Evolutionary conservation across 2,888 invertebrate genomes (phyloP).

Genomic region (Lasioglossum oenotherae): DNA sequence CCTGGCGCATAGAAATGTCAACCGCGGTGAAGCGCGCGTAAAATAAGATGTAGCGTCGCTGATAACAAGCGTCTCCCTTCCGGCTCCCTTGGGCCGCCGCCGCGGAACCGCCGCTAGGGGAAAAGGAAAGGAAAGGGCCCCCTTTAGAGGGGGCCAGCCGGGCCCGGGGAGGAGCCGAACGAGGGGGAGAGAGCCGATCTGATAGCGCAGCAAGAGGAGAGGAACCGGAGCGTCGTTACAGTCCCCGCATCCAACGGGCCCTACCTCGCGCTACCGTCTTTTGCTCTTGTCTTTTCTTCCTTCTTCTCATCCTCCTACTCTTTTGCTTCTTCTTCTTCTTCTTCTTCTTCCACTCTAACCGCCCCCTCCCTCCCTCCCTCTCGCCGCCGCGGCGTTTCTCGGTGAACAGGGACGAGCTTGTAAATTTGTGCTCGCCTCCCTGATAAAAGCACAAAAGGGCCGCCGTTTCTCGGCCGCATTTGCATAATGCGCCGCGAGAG

Average conservation of each 20-base stretch:
- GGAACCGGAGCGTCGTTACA: slow-evolving; percentile 55
- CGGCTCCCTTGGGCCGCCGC: slow-evolving; percentile 16
- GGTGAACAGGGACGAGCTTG: slow-evolving; percentile 73
- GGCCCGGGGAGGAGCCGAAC: slow-evolving; percentile 53
- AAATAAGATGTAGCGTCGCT: slow-evolving; percentile 84
- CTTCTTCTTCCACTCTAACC: slow-evolving; percentile 45
- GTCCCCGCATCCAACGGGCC: slow-evolving; percentile 23
- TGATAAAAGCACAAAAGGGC: slow-evolving; percentile 78
- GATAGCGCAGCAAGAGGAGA: slow-evolving; percentile 69
- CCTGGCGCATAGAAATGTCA: slow-evolving; percentile 83
- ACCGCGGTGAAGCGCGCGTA: slow-evolving; percentile 81
- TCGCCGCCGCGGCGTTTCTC: slow-evolving; percentile 23
- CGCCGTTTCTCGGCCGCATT: slow-evolving; percentile 68
- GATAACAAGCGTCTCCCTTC: slow-evolving; percentile 77
- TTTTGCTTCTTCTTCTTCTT: background rate
- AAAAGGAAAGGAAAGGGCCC: slow-evolving; percentile 50
- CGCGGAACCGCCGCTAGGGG: slow-evolving; percentile 32
- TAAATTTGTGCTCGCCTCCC: slow-evolving; percentile 79
- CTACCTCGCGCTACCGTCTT: slow-evolving; percentile 62
- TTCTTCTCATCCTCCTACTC: slow-evolving; percentile 13
- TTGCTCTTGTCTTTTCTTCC: slow-evolving; percentile 43
- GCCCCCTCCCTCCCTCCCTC: background rate
- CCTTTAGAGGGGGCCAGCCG: slow-evolving; percentile 18
- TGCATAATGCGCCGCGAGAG: slow-evolving; percentile 66
- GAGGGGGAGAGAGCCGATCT: slow-evolving; percentile 68